phyloP scores from a whole-genome alignment of 2,113 vertebrate species.

The Heptranchias perlo region DNA sequence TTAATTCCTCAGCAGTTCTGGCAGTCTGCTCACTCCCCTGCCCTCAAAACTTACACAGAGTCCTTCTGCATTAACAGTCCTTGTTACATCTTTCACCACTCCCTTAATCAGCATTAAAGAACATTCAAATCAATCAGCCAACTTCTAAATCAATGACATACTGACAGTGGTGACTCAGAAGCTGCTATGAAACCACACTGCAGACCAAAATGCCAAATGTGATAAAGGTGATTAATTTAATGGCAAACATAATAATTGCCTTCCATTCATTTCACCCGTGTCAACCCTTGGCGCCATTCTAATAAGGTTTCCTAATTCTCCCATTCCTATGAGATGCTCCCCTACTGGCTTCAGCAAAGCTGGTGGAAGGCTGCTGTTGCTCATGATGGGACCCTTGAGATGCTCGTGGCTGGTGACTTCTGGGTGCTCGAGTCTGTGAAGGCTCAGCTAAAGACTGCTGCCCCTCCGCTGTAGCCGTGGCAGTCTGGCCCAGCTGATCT shows the following conservation, averaged over 20 bases:
- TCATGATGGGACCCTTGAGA: no score
- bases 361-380: no score
- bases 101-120: not conserved
- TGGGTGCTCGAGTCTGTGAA: no score
- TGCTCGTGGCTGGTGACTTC: no score
- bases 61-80: not conserved
- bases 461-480: not conserved
- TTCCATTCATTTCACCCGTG: no score
- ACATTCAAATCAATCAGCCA: no score
- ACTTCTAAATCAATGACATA: not conserved
- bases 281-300: no score
- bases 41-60: not conserved
- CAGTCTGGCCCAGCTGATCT: no score
- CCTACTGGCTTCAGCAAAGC: no score
- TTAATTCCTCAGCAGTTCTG: not conserved
- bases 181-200: not conserved
- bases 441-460: not conserved
- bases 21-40: not conserved
- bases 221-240: not conserved
- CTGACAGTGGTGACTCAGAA: not conserved
- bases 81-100: not conserved
- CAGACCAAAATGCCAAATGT: not conserved
- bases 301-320: no score
- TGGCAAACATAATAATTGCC: not conserved
- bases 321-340: no score